phyloP scores from a whole-genome alignment of 2,113 vertebrate genomes.

The Helogale parvula region DNA sequence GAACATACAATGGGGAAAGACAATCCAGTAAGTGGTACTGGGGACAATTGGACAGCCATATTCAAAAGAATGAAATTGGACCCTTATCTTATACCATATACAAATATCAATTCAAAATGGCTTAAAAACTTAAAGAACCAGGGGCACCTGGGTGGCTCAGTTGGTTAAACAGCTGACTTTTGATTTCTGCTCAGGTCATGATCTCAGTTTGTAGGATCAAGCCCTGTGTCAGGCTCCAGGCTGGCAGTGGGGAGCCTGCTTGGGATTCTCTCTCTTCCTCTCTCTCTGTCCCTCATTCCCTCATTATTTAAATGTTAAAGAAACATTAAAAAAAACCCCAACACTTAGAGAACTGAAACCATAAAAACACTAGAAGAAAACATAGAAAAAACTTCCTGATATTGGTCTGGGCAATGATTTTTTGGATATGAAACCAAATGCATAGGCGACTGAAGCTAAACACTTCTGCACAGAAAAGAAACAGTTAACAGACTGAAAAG shows the following conservation, averaged over 20 bases:
- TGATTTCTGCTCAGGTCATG: no score
- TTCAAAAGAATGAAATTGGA: background rate
- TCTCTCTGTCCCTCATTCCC: no score
- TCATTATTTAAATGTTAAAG: no score
- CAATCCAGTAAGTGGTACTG: background rate
- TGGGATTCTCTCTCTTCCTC: no score
- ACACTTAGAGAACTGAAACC: background rate
- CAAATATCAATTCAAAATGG: background rate
- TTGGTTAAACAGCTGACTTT: no score
- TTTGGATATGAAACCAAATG: background rate
- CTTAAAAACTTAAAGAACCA: background rate
- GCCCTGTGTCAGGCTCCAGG: no score
- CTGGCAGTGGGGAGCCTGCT: no score
- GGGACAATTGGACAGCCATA: background rate
- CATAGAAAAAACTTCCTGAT: background rate
- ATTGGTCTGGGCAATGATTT: background rate
- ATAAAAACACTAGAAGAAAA: background rate
- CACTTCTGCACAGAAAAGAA: background rate
- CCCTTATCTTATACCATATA: background rate
- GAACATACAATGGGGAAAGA: background rate
- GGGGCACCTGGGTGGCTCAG: no score
- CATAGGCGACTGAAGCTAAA: background rate
- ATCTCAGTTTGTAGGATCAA: no score
- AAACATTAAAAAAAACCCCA: no score
- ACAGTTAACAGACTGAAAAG: background rate